Evolutionary conservation across 2,797 vertebrate species (phyloP), one percentile per base, ranked within the genome.

Genomic region (Cynopterus sphinx): DNA sequence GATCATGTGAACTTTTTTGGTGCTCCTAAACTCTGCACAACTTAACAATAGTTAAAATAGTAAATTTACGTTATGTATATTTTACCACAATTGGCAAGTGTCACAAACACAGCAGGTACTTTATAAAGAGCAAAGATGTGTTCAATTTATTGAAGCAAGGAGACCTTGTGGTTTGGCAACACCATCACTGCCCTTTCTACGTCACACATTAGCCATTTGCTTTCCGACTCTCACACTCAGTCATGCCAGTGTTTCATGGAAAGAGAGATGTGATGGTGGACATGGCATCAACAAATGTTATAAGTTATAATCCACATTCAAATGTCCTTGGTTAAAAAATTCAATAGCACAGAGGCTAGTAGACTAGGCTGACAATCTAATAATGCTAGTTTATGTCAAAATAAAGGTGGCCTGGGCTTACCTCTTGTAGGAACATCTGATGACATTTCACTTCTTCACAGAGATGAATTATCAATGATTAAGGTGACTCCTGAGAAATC

Each of bases 231-330:
- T 46, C 39, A 26, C 53, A 19, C 46, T 15, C 8, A 22, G 4
- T 9, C 9, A 3, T 1, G 6, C 33, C 16, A 12, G 19, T 10
- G 55, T 51, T 51, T 24, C 26, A 11, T 2, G 4, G 8, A n/a
- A 28, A 22, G 8, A 0, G 10, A 22, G 26, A 41, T 1, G 2
- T 53, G 43, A 31, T 4, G 28, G 11, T 36, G 53, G 24, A 68
- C 49, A 39, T 8, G 26, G 11, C 2, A n/a, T 28, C 12, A 19
- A 22, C 28, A 15, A 5, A 7, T 41, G 26, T 2, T 9, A 9
- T 10, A 21, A 74, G 67, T 17, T 68, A 21, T 16, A 31, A 12
- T 16, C 51, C 10, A 59, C 19, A 68, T 19, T 75, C 59, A 68
- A 26, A 12, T 4, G 26, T 13, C 68, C 39, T 67, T 67, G 8